These are phyloP conservation scores for Rattus norvegicus DNA, from an alignment of 2,113 vertebrate genomes.

Conservation along the genomic window DNA sequence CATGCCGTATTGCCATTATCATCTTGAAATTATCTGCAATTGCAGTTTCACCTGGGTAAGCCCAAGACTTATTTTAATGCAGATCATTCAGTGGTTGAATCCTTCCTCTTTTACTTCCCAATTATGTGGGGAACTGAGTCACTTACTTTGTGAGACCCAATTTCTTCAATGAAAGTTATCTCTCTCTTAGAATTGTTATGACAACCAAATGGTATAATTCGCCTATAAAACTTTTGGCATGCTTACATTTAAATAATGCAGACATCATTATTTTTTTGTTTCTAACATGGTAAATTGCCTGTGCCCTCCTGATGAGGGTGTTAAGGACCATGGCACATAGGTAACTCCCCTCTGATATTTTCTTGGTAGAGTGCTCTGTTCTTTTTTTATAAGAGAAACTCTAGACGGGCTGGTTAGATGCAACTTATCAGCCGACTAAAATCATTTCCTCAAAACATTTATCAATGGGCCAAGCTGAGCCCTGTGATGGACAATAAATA, in stretches of 20 bases:
- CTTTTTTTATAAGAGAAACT: not conserved
- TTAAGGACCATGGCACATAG: not conserved
- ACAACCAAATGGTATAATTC: not conserved
- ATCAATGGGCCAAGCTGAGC: not conserved
- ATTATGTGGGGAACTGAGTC: not conserved
- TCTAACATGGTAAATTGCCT: not conserved
- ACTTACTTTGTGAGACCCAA: not conserved
- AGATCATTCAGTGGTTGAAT: not conserved
- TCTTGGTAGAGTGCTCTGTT: not conserved
- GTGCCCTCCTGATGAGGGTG: not conserved
- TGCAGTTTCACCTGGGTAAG: not conserved
- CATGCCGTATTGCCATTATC: not conserved
- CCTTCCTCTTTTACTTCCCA: not conserved
- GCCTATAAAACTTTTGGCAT: not conserved
- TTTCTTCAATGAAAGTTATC: not conserved
- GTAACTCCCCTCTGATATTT: not conserved
- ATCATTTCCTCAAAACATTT: not conserved
- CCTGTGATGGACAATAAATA: not conserved
- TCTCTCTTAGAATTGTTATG: not conserved
- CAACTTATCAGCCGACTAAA: not conserved
- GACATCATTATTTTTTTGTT: not conserved
- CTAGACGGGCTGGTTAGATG: not conserved
- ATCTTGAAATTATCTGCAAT: not conserved
- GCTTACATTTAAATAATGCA: not conserved
- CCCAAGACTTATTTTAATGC: not conserved